phyloP scores from a whole-genome alignment of 1,140 invertebrate genomes.

The Whitmania pigra region DNA sequence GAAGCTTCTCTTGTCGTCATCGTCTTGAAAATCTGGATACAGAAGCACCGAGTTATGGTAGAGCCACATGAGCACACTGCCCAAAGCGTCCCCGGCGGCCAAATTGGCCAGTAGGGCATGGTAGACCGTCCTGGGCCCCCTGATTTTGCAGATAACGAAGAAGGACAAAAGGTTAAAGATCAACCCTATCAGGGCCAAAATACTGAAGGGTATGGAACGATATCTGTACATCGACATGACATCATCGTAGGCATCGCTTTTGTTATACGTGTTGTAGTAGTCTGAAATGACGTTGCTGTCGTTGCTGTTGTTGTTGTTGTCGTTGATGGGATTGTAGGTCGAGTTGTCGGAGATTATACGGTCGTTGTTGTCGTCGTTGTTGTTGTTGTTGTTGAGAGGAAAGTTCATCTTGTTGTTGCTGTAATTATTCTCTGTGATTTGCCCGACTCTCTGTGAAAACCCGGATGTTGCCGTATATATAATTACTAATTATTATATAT shows the following conservation, averaged over 20 bases:
- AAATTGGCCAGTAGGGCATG: slow-evolving; percentile 21
- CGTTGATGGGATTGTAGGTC: background rate
- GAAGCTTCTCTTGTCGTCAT: background rate
- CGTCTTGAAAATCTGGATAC: slow-evolving; percentile 19
- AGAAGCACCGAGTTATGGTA: slow-evolving; percentile 24
- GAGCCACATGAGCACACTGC: slow-evolving; percentile 20
- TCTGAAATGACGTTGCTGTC: background rate
- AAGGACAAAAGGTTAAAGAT: slow-evolving; percentile 23
- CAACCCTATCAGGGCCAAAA: slow-evolving; percentile 14
- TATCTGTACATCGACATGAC: slow-evolving; percentile 15
- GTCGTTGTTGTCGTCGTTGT: background rate
- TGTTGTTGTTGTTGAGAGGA: no score
- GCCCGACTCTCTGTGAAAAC: no score
- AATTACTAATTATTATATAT: no score
- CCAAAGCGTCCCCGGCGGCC: slow-evolving; percentile 22
- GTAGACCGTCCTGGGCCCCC: slow-evolving; percentile 22
- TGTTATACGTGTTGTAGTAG: background rate
- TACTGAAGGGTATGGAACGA: slow-evolving; percentile 20
- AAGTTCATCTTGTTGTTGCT: no score
- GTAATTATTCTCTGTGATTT: no score
- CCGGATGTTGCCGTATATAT: no score
- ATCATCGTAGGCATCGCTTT: background rate
- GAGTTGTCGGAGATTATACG: background rate
- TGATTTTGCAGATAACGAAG: slow-evolving; percentile 18
- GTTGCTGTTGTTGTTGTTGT: slow-evolving; percentile 1